Conservation (phyloP, 2,113 vertebrate genomes). For the Equus quagga region DNA sequence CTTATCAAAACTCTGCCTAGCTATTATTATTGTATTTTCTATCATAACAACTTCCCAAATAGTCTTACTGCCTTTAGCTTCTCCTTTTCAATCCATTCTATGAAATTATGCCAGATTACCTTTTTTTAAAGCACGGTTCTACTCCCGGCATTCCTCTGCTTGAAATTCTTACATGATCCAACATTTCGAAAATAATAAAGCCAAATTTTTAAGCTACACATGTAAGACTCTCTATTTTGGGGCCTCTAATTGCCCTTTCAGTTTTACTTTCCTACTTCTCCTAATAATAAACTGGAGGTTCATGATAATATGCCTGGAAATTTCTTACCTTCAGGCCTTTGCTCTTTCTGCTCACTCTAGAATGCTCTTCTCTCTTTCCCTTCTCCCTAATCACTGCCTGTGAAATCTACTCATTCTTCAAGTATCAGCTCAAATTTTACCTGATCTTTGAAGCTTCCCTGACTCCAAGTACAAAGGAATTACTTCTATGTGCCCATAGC, state of each 20-base stretch:
- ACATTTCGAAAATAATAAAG: neutral
- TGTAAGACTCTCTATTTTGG: neutral
- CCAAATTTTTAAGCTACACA: neutral
- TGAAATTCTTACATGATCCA: neutral
- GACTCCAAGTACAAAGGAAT: constrained; percentile 5
- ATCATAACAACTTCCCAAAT: neutral
- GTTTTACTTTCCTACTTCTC: neutral
- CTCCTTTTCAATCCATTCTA: constrained; percentile 18
- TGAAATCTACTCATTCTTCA: constrained; percentile 33
- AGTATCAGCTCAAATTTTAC: neutral
- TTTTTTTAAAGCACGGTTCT: neutral
- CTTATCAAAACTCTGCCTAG: neutral
- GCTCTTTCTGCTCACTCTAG: neutral
- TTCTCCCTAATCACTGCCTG: neutral
- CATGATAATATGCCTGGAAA: neutral
- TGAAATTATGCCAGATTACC: neutral
- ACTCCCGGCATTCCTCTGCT: neutral
- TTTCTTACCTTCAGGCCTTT: neutral
- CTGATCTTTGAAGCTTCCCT: constrained; percentile 15
- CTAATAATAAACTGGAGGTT: neutral
- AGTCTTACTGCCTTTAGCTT: neutral
- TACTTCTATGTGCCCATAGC: neutral
- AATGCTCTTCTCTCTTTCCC: neutral
- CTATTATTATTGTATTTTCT: neutral
- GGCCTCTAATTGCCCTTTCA: constrained; percentile 6